Percentiles rank a stretch among this genome's conserved stretches.
These are phyloP conservation scores for Scyliorhinus canicula DNA, from an alignment of 2,797 vertebrate species.

Conservation along the genomic window DNA sequence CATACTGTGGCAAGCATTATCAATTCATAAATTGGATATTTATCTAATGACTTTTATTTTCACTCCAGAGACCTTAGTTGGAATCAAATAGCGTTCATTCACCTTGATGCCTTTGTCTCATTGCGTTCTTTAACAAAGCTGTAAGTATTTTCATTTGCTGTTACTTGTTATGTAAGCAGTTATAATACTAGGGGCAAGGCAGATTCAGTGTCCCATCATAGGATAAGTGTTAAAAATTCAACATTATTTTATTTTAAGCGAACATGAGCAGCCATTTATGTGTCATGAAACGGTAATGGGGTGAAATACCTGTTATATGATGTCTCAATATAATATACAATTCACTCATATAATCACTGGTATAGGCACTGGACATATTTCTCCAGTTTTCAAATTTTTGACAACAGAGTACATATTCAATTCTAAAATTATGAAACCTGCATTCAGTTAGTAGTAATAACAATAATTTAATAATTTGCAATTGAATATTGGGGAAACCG, in stretches of 20 bases:
- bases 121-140: constrained; percentile 81
- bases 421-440: background rate
- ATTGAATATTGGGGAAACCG: too few species aligned
- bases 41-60: constrained; percentile 12
- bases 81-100: constrained; percentile 78
- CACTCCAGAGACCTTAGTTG: constrained; percentile 78
- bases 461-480: background rate
- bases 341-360: background rate
- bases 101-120: constrained; percentile 75
- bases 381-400: background rate
- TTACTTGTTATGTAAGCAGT: background rate
- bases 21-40: background rate
- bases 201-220: background rate
- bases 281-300: background rate
- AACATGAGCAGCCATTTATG: background rate
- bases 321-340: background rate
- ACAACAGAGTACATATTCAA: background rate
- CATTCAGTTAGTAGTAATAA: background rate
- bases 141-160: constrained; percentile 63
- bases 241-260: background rate
- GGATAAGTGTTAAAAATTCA: background rate
- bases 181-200: background rate
- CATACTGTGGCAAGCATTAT: background rate
- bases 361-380: background rate
- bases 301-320: background rate